Evolutionary conservation across 1,140 invertebrate species (phyloP), one percentile per base, ranked within the genome.

Genomic region (Arctopsyche grandis): DNA sequence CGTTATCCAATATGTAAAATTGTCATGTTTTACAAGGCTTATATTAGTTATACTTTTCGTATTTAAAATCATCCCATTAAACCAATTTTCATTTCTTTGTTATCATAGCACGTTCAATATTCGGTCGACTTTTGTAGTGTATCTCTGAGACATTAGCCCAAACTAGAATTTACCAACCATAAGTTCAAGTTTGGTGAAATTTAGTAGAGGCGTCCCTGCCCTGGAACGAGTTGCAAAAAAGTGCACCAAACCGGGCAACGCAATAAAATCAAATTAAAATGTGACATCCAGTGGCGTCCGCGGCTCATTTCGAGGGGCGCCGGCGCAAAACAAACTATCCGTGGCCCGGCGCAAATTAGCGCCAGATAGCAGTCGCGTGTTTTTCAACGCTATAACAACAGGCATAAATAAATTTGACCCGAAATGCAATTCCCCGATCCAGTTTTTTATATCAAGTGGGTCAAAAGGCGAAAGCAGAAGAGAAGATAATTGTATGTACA

Each of bases 251-350:
- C 60, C 38, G 19, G 14, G 4, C 29, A 79, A 75, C 74, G 71
- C 71, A 46, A 79, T 79, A 44, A 79, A 79, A 79, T 70, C 56
- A 75, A 76, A 75, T 48, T 69, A 46, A 29, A 75, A 69, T 48
- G 10, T 75, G 73, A 60, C 58, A 60, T 60, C 58, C 58, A 22
- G 58, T 60, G 48, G 48, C 48, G 48, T 52, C 48, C 48, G 48
- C 10, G 48, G 21, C 58, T 60, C 58, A 60, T 60, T 60, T 60
- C 21, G 58, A 60, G 58, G 58, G 21, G 16, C 21, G 9, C 16
- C 10, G 9, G 16, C n/a, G 9, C 16, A 19, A 60, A 60, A 60
- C 58, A 60, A 60, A 60, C 58, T 60, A 60, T 60, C 21, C 58
- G 21, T 60, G 16, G 21, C 9, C 58, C 58, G 58, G 16, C 9